Evolutionary conservation across 2,113 vertebrate genomes (phyloP).

Genomic region (Trematomus loennbergii): DNA sequence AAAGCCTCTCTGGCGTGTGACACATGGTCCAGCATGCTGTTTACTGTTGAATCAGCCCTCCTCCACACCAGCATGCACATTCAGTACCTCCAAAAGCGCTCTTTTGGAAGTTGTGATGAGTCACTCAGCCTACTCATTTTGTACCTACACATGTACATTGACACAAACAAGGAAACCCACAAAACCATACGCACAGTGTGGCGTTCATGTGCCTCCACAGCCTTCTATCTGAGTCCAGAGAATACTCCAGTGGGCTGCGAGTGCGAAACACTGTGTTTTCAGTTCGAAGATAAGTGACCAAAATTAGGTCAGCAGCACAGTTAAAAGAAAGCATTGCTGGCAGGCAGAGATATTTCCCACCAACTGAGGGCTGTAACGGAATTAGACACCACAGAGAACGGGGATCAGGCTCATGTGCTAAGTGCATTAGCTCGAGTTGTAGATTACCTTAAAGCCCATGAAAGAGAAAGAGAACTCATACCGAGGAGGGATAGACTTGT

Average conservation of each 20-base stretch:
- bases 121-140: constrained; percentile 65
- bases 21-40: constrained; percentile 29
- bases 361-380: constrained; percentile 54
- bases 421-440: constrained; percentile 61
- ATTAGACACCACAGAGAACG: constrained; percentile 67
- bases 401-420: constrained; percentile 68
- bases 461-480: constrained; percentile 43
- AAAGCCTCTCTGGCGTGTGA: constrained; percentile 44
- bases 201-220: constrained; percentile 51
- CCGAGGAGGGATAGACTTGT: constrained; percentile 20
- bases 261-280: constrained; percentile 58
- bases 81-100: constrained; percentile 21
- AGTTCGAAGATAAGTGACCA: constrained; percentile 70
- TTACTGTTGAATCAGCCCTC: constrained; percentile 57
- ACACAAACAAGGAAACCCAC: constrained; percentile 27
- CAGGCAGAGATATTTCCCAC: constrained; percentile 69
- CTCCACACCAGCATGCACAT: constrained; percentile 54
- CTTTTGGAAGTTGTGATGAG: constrained; percentile 57
- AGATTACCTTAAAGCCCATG: constrained; percentile 67
- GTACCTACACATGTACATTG: constrained; percentile 55
- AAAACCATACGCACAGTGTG: constrained; percentile 15
- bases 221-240: constrained; percentile 43
- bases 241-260: constrained; percentile 39
- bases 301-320: constrained; percentile 70
- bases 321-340: constrained; percentile 67